Conservation (phyloP, 2,888 invertebrate genomes). For the Synergus itoensis region DNA sequence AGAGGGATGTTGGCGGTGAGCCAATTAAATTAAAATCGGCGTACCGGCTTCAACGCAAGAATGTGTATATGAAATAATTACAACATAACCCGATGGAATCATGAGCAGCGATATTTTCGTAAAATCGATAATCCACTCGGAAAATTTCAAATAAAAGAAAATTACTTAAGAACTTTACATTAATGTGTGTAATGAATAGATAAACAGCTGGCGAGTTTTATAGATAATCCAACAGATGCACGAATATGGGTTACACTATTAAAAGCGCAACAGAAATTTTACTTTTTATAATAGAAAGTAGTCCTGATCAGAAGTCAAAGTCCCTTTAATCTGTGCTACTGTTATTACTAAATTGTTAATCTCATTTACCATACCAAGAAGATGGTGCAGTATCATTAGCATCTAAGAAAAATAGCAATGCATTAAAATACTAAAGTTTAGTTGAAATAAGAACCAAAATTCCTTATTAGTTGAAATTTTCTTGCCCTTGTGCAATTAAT, state of each 20-base stretch:
- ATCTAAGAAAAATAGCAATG: neutral
- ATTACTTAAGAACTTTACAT: neutral
- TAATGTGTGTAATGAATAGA: neutral
- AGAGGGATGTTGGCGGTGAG: slow-evolving; percentile 22
- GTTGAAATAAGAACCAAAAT: neutral
- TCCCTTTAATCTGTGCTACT: neutral
- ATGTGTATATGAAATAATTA: neutral
- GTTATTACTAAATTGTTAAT: too few species aligned
- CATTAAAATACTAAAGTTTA: neutral
- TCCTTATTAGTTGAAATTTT: neutral
- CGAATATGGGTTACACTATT: neutral
- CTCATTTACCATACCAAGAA: too few species aligned
- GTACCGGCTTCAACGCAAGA: neutral
- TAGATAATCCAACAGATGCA: neutral
- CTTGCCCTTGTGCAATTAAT: neutral
- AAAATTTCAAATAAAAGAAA: neutral
- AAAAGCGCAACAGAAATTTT: neutral
- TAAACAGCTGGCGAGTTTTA: neutral
- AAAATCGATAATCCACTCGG: neutral
- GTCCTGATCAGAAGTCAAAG: neutral
- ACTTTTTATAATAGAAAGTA: neutral
- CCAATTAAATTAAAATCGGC: slow-evolving; percentile 38
- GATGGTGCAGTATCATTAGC: neutral
- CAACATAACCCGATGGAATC: neutral
- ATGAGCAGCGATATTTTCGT: neutral